Evolutionary conservation across 2,888 invertebrate genomes (phyloP).

Genomic region (Scaptomyza cyrtandrae): DNA sequence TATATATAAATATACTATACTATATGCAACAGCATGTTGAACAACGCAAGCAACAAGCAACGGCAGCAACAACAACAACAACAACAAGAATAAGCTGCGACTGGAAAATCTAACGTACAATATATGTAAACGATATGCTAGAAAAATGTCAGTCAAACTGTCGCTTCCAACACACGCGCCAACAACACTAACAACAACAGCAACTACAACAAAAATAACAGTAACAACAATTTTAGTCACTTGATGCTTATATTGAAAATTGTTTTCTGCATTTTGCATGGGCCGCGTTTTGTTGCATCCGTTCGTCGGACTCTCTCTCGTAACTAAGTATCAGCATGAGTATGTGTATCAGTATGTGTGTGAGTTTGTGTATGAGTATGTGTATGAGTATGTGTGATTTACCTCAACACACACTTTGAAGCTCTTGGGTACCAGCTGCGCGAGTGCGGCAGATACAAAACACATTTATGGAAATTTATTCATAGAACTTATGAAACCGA

Average conservation of each 20-base stretch:
- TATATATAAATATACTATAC: constrained; percentile 40
- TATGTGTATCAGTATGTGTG: no score
- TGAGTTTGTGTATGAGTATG: constrained; percentile 20
- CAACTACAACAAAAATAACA: constrained; percentile 33
- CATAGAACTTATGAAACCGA: constrained; percentile 83
- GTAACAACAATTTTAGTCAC: constrained; percentile 69
- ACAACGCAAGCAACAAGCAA: constrained; percentile 73
- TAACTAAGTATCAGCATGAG: constrained; percentile 26
- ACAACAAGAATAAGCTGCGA: constrained; percentile 13
- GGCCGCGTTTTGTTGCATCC: constrained; percentile 65
- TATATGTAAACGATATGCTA: constrained; percentile 82
- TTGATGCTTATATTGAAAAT: constrained; percentile 82
- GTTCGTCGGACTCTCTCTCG: constrained; percentile 55
- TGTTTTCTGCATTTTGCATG: constrained; percentile 75
- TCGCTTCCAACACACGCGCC: constrained; percentile 83
- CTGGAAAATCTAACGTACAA: constrained; percentile 72
- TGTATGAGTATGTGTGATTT: constrained; percentile 43
- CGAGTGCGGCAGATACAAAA: constrained; percentile 55
- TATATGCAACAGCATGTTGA: constrained; percentile 77
- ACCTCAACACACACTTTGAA: constrained; percentile 40
- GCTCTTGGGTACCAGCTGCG: constrained; percentile 68
- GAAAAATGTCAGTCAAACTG: constrained; percentile 84
- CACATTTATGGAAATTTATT: constrained; percentile 84
- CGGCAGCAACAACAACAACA: constrained; percentile 34
- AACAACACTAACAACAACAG: constrained; percentile 26